Conservation (phyloP, 2,113 vertebrate genomes). For the Cisticola juncidis region DNA sequence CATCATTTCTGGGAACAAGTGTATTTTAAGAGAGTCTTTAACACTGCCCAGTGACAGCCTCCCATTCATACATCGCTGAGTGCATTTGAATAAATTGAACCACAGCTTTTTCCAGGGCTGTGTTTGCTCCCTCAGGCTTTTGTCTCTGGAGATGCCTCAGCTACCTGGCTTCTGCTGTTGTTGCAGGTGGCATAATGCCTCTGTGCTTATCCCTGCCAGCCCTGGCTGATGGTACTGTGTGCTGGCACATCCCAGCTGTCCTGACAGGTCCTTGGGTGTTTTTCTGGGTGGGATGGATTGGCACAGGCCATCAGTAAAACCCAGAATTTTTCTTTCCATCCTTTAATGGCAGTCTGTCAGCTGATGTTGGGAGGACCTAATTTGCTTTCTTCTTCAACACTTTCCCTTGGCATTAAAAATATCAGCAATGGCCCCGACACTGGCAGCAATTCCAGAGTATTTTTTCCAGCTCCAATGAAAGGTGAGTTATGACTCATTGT, state of each 20-base stretch:
- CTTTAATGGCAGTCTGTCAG: not conserved
- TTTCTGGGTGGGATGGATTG: slow-evolving; percentile 8
- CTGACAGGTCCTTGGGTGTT: not conserved
- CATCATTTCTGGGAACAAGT: not conserved
- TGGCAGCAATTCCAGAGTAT: not conserved
- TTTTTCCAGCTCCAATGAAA: slow-evolving; percentile 9
- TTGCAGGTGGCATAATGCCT: not conserved
- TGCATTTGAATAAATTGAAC: not conserved
- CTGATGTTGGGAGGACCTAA: not conserved
- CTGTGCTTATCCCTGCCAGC: not conserved
- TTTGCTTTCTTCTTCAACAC: slow-evolving; percentile 2
- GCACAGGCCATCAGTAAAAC: not conserved
- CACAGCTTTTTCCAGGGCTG: not conserved
- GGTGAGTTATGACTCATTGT: slow-evolving; percentile 10
- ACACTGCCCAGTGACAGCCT: not conserved
- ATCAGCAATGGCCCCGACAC: not conserved
- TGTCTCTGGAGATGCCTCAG: not conserved
- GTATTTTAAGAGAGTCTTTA: not conserved
- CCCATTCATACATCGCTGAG: rapidly evolving
- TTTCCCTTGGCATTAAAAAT: not conserved
- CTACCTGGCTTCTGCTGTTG: not conserved
- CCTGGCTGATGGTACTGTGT: not conserved
- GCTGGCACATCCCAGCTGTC: not conserved
- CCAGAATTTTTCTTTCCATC: slow-evolving; percentile 4
- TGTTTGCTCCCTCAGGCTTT: not conserved